Percentiles rank a stretch among this genome's conserved stretches.
These are phyloP conservation scores for Polydesmus complanatus DNA, from an alignment of 2,888 invertebrate genomes.

Conservation along the genomic window DNA sequence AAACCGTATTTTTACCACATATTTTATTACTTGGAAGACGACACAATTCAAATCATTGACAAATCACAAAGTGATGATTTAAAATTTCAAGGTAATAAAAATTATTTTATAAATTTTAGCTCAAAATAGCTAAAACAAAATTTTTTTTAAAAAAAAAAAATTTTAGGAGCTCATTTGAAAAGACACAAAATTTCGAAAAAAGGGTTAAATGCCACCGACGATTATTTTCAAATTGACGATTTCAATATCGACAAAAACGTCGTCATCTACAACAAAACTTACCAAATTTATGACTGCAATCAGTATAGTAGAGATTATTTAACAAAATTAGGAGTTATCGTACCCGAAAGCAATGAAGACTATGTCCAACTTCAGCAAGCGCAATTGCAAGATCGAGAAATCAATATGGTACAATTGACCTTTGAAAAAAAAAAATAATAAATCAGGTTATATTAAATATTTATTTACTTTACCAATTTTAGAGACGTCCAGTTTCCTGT, in stretches of 20 bases:
- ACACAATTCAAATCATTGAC: conserved; percentile 74
- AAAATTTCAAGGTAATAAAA: conserved; percentile 56
- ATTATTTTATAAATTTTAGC: too few species aligned
- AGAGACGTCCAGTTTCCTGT: conserved; percentile 5
- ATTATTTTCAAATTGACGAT: conserved; percentile 70
- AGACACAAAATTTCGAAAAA: conserved; percentile 69
- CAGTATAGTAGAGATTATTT: conserved; percentile 71
- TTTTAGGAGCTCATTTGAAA: conserved; percentile 58
- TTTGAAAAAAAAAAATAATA: background rate
- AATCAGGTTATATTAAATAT: background rate
- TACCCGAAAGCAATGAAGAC: conserved; percentile 29
- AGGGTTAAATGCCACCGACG: conserved; percentile 47
- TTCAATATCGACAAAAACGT: conserved; percentile 71
- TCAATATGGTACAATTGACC: background rate
- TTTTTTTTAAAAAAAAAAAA: too few species aligned
- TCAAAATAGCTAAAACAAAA: too few species aligned
- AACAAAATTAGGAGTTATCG: conserved; percentile 66
- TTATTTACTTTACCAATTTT: background rate
- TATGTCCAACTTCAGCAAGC: background rate
- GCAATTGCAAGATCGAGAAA: background rate
- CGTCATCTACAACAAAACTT: conserved; percentile 64
- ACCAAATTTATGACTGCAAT: conserved; percentile 65
- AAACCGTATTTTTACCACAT: conserved; percentile 40
- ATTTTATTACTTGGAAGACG: conserved; percentile 78
- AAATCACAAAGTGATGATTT: conserved; percentile 67